Base-by-base conservation (phyloP, 2,797 vertebrate species). In the Sebastes flavidus region DNA sequence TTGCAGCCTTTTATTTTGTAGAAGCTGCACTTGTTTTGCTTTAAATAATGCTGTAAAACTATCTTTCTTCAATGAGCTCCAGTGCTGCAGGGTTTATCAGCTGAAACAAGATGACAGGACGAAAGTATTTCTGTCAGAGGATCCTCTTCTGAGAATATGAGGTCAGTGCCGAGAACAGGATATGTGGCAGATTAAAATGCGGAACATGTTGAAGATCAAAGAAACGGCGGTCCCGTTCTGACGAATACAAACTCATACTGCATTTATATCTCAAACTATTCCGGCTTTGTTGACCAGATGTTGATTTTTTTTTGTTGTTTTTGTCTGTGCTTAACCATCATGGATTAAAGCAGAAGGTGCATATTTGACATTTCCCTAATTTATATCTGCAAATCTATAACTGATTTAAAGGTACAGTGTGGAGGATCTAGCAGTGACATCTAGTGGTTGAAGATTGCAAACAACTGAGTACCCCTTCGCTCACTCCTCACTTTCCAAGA, bases 91-190 rank as follows among this genome's bases (percentile, higher is more conserved):
- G 4, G 24, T 67, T 75, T 65, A 42, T 56, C 22, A 32, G 56
- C 24, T n/a, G 14, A 75, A 3, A 42, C 30, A 25, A 69, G 34
- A 72, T 75, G 67, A 81, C 38, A 34, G 6, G 59, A 76, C 8
- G 46, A 55, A 70, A 60, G 9, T 68, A 2, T 18, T 49, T 63
- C 10, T 52, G 56, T 80, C 25, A 56, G 49, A 14, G 16, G 46
- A 59, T 55, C 32, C 13, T 46, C 13, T 61, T 71, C 54, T 65
- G 65, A 74, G 78, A 81, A 83, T 71, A 65, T 2, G 8, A 9
- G 6, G 34, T 46, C 65, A 58, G 10, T 34, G 42, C 69, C 63
- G 24, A 72, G 58, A 77, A 79, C 61, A 83, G 70, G 72, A 77
- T 27, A 34, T 76, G 72, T 38, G 68, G 75, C 3, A 2, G 14